phyloP scores from a whole-genome alignment of 2,797 vertebrate species.

The Taeniopygia guttata region DNA sequence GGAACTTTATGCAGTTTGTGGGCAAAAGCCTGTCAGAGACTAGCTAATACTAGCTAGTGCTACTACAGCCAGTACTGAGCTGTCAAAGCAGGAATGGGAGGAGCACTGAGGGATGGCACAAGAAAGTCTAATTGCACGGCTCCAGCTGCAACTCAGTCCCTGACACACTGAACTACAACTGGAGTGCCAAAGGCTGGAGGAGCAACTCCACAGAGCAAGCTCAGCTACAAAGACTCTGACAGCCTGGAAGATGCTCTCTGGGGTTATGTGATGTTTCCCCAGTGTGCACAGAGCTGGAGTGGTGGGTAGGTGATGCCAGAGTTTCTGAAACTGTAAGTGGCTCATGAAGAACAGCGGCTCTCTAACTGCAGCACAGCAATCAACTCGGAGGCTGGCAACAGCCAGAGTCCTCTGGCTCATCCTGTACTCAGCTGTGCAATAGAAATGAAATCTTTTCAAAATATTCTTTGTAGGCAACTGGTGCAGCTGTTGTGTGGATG shows the following conservation, averaged over 20 bases:
- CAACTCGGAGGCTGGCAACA: neutral
- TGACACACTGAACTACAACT: constrained; percentile 55
- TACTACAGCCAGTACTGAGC: constrained; percentile 19
- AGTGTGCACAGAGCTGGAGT: neutral
- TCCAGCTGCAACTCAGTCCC: constrained; percentile 14
- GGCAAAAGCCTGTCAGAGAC: constrained; percentile 16
- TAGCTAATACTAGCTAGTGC: constrained; percentile 37
- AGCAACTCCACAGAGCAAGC: neutral
- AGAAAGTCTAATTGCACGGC: constrained; percentile 20
- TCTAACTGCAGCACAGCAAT: neutral
- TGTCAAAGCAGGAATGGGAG: constrained; percentile 43
- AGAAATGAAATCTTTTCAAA: neutral
- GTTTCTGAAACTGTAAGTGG: neutral
- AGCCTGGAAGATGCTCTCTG: neutral
- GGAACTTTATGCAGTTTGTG: neutral
- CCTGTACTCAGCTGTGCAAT: neutral
- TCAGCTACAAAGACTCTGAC: neutral
- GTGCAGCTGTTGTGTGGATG: neutral
- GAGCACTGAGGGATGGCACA: constrained; percentile 9
- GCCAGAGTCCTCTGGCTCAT: neutral
- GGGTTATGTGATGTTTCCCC: neutral
- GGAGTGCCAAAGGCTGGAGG: neutral
- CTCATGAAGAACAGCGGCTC: neutral
- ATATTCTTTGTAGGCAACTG: neutral
- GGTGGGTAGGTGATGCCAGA: neutral